Base-by-base conservation (phyloP, 1,140 invertebrate genomes). In the Temnothorax longispinosus region DNA sequence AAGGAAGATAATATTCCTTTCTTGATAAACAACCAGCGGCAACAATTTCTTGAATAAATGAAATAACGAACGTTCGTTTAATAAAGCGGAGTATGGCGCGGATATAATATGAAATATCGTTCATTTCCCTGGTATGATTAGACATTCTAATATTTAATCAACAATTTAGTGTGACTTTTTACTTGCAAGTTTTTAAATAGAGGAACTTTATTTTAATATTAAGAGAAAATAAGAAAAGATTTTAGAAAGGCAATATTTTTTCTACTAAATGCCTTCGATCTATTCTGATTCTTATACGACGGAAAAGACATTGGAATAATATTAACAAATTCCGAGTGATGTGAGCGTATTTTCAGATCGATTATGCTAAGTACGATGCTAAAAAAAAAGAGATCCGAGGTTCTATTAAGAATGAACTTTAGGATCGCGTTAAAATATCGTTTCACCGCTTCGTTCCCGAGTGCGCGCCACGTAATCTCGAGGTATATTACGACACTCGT, bases 401-500 rank as follows among this genome's bases (percentile, higher is more conserved):
- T 41, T 60, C 54, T 74, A 50, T 75, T 84, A 84, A 84, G 69
- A 60, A 21, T 41, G 54, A 75, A 56, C 54, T 47, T 74, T 84
- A 47, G 44, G 27, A 72, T 47, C 52, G 69, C 44, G 71, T 75
- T 74, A 75, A 84, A 84, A 75, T 75, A 74, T 38, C 80, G 56
- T 60, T 50, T 18, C 41, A 21, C 21, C 54, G 50, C 13, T 21
- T 75, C 69, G 32, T 74, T 84, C 71, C 54, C 80, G 54, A 84
- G 41, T 38, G 15, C 69, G 15, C 69, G 54, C 54, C 38, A 69
- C 80, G 54, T 85, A 52, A 69, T 87, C 69, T 78, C 78, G 35
- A 65, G 82, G 82, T 85, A 54, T 41, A 88, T 86, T 69, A 85
- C 67, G 58, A 67, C 65, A 84, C 44, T 27, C 72, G 71, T 75